Base-by-base conservation (phyloP, 2,797 vertebrate species). In the Poeciliopsis infans region DNA sequence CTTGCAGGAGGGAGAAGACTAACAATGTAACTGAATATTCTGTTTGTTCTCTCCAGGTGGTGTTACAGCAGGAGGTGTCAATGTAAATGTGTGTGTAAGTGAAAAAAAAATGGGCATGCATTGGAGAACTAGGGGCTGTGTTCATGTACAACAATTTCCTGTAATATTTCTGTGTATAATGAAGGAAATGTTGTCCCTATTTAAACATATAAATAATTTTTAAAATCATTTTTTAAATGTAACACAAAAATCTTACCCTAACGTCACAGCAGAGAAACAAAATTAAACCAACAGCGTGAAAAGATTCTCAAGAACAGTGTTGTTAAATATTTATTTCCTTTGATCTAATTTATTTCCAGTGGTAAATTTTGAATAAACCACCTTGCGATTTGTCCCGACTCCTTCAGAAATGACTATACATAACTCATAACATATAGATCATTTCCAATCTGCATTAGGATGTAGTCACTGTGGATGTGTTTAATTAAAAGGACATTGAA, bases 11-110 rank as follows among this genome's bases (percentile, higher is more conserved):
- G 75, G 36, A 81, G 81, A 59, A 78, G 80, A 75, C 41, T 61
- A 64, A 23, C 4, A 49, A 76, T 85, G 80, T 81, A 89, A 81
- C 71, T 45, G 66, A 79, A 78, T 79, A 74, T 72, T 78, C 49
- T 79, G 79, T 84, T 85, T 79, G 73, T 71, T 39, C 57, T 90
- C 68, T 57, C 78, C 75, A 79, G 81, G 84, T 81, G 76, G 45
- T 77, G 82, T 76, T 81, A 28, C 33, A 85, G 72, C 79, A 85
- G 73, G 76, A 77, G 71, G 66, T 59, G 53, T 76, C 72, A 7
- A 53, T 69, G 20, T 71, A 39, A 43, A 6, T 69, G 47, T 49
- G 16, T 57, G 76, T 55, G 55, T 36, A 23, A 20, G 33, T 45
- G 31, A 78, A 74, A 39, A 36, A 46, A 23, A 18, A 59, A 0